Base-by-base conservation (phyloP, 2,797 vertebrate genomes). In the Bucorvus abyssinicus region DNA sequence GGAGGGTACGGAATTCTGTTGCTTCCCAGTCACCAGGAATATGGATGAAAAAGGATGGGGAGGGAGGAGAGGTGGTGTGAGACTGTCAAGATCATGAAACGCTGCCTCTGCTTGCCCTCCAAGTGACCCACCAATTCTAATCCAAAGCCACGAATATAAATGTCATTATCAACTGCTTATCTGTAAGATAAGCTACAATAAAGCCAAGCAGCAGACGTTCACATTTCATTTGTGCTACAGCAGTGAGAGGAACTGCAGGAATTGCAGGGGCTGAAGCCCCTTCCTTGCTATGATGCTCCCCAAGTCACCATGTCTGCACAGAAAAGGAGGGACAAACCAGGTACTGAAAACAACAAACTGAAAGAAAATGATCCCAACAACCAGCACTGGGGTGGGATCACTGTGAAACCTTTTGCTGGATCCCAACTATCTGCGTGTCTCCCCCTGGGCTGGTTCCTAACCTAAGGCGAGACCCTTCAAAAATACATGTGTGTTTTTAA, bases 221-320 rank as follows among this genome's bases (percentile, higher is more conserved):
- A 14, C 1, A 0, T 53, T 64, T n/a, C 50, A 6, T n/a, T 56
- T 1, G 1, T n/a, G 10, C 32, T 10, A 4, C 0, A 2, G 64
- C 63, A 40, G 26, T 0, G 22, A 50, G 9, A 6, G 24, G 57
- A 56, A 30, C 57, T 14, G 45, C 7, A 13, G 69, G 44, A 47
- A 29, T 1, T 30, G 38, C 29, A 17, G 38, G 44, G 14, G 50
- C n/a, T n/a, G 50, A 27, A 70, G 69, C 9, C 40, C 7, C 42
- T 40, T 29, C 34, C 34, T 53, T 42, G 32, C 57, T 53, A 16
- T 27, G 29, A 24, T 18, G n/a, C 36, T 29, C 24, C 61, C 30
- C 86, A n/a, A 64, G 64, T 6, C 36, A 21, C 49, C 2, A 1
- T 1, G 27, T 15, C 47, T 11, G 18, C 14, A 6, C 1, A 1